Conservation (phyloP, 92 coral and sea anemone species). For the Muricea muricata region DNA sequence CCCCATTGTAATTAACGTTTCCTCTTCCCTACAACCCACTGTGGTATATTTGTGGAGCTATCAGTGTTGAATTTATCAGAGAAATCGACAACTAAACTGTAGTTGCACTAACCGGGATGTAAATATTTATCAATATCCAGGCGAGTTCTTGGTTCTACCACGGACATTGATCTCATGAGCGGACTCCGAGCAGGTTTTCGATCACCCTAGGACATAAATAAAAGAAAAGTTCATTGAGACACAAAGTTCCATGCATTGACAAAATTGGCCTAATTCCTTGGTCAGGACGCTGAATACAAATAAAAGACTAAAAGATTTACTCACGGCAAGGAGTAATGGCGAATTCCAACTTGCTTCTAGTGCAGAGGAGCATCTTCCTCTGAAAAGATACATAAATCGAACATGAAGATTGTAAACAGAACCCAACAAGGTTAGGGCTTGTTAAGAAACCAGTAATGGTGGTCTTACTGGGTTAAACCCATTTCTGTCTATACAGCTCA, state of each 20-base stretch:
- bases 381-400: not conserved
- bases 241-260: not conserved
- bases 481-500: too few relatives aligned
- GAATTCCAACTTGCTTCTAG: slow-evolving; percentile 42
- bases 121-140: slow-evolving; percentile 49
- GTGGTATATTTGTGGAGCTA: too few relatives aligned
- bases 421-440: too few relatives aligned
- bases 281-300: not conserved
- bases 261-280: not conserved
- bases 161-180: slow-evolving; percentile 55
- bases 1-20: too few relatives aligned
- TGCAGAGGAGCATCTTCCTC: slow-evolving; percentile 38
- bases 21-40: too few relatives aligned
- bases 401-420: too few relatives aligned
- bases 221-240: not conserved
- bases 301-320: not conserved
- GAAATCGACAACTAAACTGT: too few relatives aligned
- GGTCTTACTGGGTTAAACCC: too few relatives aligned
- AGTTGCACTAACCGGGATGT: slow-evolving; percentile 51
- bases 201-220: slow-evolving; percentile 5
- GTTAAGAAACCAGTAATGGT: too few relatives aligned
- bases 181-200: slow-evolving; percentile 53
- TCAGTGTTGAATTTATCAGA: too few relatives aligned
- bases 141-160: slow-evolving; percentile 46
- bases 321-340: slow-evolving; percentile 33